phyloP scores from a whole-genome alignment of 1,140 invertebrate species.

The Drosophila parvula region DNA sequence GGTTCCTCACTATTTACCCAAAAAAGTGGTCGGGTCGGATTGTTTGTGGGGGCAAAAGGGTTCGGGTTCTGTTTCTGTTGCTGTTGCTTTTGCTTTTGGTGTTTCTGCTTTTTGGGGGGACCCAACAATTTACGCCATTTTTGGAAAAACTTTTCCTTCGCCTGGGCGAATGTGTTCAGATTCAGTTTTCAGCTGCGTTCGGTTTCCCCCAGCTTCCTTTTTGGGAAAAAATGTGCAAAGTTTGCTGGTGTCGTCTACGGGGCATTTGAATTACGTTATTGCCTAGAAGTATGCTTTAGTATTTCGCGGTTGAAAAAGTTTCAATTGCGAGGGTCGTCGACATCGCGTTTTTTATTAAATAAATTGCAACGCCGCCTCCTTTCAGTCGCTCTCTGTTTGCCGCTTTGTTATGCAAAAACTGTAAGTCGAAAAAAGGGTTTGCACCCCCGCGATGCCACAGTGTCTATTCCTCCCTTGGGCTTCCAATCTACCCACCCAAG shows the following conservation, averaged over 20 bases:
- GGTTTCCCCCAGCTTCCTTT: constrained; percentile 28
- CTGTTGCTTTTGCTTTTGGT: not conserved
- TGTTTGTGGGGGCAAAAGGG: constrained; percentile 36
- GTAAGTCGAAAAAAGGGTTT: constrained; percentile 46
- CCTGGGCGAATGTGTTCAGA: constrained; percentile 23
- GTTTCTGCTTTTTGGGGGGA: constrained; percentile 26
- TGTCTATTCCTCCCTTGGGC: constrained; percentile 31
- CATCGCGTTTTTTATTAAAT: constrained; percentile 73
- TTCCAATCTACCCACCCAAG: constrained; percentile 27
- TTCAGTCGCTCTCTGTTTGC: constrained; percentile 17
- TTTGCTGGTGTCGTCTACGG: constrained; percentile 69
- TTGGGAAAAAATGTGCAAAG: constrained; percentile 68
- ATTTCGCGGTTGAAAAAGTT: constrained; percentile 81
- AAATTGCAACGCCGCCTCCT: constrained; percentile 65
- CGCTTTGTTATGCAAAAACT: constrained; percentile 72
- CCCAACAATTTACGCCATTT: constrained; percentile 75
- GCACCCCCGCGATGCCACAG: constrained; percentile 9
- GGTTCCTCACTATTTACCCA: constrained; percentile 56
- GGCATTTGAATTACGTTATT: constrained; percentile 78
- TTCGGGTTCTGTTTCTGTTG: constrained; percentile 3
- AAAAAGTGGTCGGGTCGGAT: constrained; percentile 10
- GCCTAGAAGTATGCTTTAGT: constrained; percentile 78
- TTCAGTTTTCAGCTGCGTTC: constrained; percentile 55
- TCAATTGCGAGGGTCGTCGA: constrained; percentile 75
- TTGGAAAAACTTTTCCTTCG: constrained; percentile 58